phyloP scores from a whole-genome alignment of 2,797 vertebrate species.

The Chelonia mydas region DNA sequence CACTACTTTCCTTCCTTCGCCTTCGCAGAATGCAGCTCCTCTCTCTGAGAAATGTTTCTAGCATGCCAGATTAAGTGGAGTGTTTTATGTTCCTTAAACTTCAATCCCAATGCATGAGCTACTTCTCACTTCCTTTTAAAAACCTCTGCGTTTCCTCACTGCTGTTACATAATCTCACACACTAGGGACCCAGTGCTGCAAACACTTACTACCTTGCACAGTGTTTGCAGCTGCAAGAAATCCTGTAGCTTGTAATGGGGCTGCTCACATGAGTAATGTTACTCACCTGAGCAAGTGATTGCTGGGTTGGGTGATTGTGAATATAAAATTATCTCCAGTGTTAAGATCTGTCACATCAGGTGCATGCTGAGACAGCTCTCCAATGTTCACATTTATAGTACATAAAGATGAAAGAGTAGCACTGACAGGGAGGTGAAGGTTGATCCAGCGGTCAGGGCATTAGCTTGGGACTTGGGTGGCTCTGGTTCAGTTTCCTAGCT shows the following conservation, averaged over 20 bases:
- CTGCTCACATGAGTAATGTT: not conserved
- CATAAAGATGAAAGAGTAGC: not conserved
- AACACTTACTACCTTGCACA: not conserved
- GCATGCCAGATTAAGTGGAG: slow-evolving; percentile 34
- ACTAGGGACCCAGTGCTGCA: not conserved
- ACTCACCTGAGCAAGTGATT: not conserved
- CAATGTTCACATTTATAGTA: not conserved
- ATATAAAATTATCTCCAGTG: not conserved
- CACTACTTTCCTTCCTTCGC: not conserved
- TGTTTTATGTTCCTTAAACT: slow-evolving; percentile 22
- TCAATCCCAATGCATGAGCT: not conserved
- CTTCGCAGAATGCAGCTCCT: not conserved
- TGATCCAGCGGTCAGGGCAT: not conserved
- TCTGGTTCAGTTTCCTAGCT: slow-evolving; percentile 9
- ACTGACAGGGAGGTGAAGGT: not conserved
- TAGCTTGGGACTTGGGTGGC: not conserved
- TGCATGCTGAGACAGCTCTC: not conserved
- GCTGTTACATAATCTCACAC: slow-evolving; percentile 36
- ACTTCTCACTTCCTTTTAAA: not conserved
- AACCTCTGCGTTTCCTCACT: not conserved
- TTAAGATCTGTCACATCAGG: not conserved
- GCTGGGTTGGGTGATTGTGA: not conserved
- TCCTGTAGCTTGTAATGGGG: slow-evolving; percentile 1
- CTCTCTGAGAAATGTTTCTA: slow-evolving; percentile 1
- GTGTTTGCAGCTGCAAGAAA: not conserved